Conservation (phyloP, 2,113 vertebrate species). For the Stigmatopora nigra region DNA sequence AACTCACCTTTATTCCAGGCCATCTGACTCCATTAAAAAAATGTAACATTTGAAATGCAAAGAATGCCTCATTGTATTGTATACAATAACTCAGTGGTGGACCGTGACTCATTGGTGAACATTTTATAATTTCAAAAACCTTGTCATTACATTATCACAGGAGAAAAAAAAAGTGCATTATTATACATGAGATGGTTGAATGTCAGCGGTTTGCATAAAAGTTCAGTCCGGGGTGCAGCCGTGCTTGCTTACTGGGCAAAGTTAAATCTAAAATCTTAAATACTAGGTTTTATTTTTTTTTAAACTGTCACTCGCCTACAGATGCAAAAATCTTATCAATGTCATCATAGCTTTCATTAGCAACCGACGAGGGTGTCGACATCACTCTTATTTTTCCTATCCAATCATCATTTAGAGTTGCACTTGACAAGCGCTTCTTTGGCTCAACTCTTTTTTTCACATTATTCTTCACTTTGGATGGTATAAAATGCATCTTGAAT, state of each 20-base stretch:
- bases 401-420: neutral
- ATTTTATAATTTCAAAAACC: no score
- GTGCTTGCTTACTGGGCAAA: no score
- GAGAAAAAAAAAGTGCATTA: no score
- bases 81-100: no score
- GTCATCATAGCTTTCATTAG: conserved; percentile 27
- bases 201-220: neutral
- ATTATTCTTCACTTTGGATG: neutral
- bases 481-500: conserved; percentile 12
- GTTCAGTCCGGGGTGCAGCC: neutral
- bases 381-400: neutral
- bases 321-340: conserved; percentile 73
- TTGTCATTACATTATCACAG: no score
- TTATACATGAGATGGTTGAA: no score
- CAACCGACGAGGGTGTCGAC: neutral
- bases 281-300: neutral
- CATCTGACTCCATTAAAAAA: no score
- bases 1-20: no score
- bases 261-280: neutral
- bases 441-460: neutral
- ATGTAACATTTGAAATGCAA: no score
- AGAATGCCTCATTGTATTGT: no score
- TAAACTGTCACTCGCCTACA: conserved; percentile 50
- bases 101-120: no score
- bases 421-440: neutral